These are phyloP conservation scores for Melanotaenia parkinsoni DNA, from an alignment of 2,797 vertebrate genomes.

Conservation along the genomic window DNA sequence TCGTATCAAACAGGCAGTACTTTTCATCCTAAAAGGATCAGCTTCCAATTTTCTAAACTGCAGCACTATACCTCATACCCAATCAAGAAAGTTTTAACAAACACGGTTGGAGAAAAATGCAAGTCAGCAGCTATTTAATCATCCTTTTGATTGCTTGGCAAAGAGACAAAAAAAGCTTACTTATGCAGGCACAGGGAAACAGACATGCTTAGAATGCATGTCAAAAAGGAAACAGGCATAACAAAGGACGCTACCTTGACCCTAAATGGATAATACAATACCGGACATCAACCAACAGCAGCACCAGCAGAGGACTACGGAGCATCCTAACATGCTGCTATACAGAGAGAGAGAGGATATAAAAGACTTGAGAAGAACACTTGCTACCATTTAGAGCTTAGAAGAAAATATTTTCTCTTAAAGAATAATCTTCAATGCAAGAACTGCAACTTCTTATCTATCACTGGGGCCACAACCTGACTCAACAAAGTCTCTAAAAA, in stretches of 20 bases:
- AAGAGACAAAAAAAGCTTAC: conserved; percentile 49
- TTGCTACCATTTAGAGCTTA: conserved; percentile 37
- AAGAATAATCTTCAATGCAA: conserved; percentile 44
- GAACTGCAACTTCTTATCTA: conserved; percentile 52
- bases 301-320: conserved; percentile 27
- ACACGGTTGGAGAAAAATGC: conserved; percentile 62
- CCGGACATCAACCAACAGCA: conserved; percentile 19
- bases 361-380: conserved; percentile 39
- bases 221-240: conserved; percentile 40
- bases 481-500: conserved; percentile 47
- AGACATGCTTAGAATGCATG: conserved; percentile 55
- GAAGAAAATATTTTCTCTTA: conserved; percentile 42
- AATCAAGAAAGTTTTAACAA: conserved; percentile 74
- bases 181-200: conserved; percentile 53
- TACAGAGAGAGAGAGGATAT: conserved; percentile 21
- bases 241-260: conserved; percentile 35
- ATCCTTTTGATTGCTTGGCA: conserved; percentile 69
- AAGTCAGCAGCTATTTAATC: conserved; percentile 84
- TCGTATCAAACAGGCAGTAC: conserved; percentile 73
- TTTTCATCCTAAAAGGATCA: conserved; percentile 75
- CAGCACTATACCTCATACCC: conserved; percentile 61
- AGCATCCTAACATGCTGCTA: conserved; percentile 39
- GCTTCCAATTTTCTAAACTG: conserved; percentile 73
- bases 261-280: conserved; percentile 27
- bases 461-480: conserved; percentile 43